phyloP scores from a whole-genome alignment of 64 coral and sea anemone species.

The Montipora cactus region DNA sequence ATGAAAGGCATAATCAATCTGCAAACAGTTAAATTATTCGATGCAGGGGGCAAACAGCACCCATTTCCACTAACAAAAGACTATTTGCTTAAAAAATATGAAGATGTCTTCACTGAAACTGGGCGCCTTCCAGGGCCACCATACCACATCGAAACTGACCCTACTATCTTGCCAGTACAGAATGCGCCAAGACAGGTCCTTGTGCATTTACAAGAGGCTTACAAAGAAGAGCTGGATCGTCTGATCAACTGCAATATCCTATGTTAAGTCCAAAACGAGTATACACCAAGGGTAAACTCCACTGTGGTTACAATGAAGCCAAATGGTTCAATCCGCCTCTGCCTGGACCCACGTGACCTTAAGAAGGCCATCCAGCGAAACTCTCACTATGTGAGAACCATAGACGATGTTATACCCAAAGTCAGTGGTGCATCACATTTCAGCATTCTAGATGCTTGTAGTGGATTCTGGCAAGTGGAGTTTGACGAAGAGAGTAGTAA shows the following conservation, averaged over 20 bases:
- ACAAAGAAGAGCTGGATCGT: constrained; percentile 52
- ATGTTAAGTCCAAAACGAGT: too few relatives aligned
- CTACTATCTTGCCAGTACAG: constrained; percentile 32
- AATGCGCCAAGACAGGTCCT: constrained; percentile 50
- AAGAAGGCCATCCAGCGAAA: constrained; percentile 33
- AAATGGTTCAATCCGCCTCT: constrained; percentile 32
- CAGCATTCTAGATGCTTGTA: constrained; percentile 22
- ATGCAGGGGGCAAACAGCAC: constrained; percentile 41
- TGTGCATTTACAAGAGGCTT: constrained; percentile 40
- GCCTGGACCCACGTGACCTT: constrained; percentile 27
- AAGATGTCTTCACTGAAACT: constrained; percentile 58
- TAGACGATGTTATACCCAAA: constrained; percentile 52
- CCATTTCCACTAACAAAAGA: constrained; percentile 63
- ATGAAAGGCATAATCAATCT: background rate
- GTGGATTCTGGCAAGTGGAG: constrained; percentile 42
- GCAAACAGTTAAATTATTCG: constrained; percentile 21
- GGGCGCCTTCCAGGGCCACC: constrained; percentile 45
- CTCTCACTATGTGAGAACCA: too few relatives aligned
- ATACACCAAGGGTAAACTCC: background rate
- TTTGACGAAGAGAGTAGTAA: constrained; percentile 63
- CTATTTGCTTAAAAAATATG: constrained; percentile 54
- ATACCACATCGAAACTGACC: constrained; percentile 65
- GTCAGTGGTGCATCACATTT: constrained; percentile 33
- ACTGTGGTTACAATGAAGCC: constrained; percentile 18
- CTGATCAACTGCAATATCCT: too few relatives aligned